A percentile compares a stretch with the other conserved stretches of the same genome.
Evolutionary conservation across 2,113 vertebrate species (phyloP).

Genomic region (Accipiter virgatus): DNA sequence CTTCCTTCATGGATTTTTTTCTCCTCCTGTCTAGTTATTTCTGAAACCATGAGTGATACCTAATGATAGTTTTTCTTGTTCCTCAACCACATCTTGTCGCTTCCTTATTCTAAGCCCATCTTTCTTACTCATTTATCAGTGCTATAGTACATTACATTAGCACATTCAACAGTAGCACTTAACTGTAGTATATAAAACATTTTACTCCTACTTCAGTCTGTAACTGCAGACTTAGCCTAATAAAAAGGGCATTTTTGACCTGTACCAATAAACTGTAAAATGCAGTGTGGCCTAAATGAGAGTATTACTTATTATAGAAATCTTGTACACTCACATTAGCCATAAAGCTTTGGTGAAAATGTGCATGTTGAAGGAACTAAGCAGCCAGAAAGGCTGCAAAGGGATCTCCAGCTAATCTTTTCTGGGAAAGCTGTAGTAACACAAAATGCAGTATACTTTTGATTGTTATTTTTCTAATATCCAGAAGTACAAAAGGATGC

Average conservation of each 20-base stretch:
- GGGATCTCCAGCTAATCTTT: not conserved
- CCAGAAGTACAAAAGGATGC: not conserved
- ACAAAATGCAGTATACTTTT: not conserved
- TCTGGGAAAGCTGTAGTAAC: not conserved
- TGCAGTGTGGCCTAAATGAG: not conserved
- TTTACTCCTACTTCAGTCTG: not conserved
- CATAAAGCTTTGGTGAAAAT: not conserved
- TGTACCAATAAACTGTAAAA: not conserved
- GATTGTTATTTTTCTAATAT: not conserved
- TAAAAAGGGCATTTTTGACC: slow-evolving; percentile 18
- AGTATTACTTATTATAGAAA: not conserved
- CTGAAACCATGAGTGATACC: not conserved
- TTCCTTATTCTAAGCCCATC: not conserved
- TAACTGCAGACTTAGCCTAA: slow-evolving; percentile 4
- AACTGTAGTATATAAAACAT: not conserved
- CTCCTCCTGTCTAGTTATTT: not conserved
- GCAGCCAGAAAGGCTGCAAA: not conserved
- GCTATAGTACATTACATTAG: not conserved
- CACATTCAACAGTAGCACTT: not conserved
- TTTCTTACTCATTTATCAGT: not conserved
- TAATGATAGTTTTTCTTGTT: not conserved
- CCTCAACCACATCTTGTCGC: not conserved
- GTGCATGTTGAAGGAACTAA: not conserved
- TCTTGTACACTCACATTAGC: not conserved
- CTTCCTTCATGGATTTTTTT: not conserved